Base-by-base conservation (phyloP, 1,140 invertebrate genomes). In the Drosophila navojoa region DNA sequence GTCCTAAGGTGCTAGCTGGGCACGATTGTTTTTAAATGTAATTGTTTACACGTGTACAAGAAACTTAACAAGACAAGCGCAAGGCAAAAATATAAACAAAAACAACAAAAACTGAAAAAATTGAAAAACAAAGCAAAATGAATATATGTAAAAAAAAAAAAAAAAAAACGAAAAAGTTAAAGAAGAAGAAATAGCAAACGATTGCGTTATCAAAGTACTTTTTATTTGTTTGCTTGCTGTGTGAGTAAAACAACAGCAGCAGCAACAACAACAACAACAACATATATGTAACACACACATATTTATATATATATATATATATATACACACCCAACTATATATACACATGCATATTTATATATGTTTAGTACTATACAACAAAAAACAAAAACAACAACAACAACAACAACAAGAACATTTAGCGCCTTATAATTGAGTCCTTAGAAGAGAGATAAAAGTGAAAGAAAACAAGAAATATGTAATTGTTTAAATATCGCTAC, bases 341-440 rank as follows among this genome's bases (percentile, higher is more conserved):
- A 57, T 54, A 49, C 66, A 52, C 49, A 52, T 58, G 47, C 29
- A 71, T 55, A 74, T 29, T 47, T 29, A 59, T 53, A 68, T 63
- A 49, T 44, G 64, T n/a, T 54, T 16, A 71, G 25, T 27, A 66
- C 44, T 35, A 66, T 54, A 50, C 45, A 74, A 66, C 15, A 50
- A 74, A 66, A 16, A 0, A n/a, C 3, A 42, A 40, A 5, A 13
- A 40, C 3, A 42, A 15, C 4, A 44, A 44, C 0, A 44, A 45
- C 1, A 45, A 16, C 5, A 45, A 44, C 3, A 5, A 44, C 13
- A 15, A 15, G 47, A 67, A 85, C 67, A 80, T 67, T 81, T 81
- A 85, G 81, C 81, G 81, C 81, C 81, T 85, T 85, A 85, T 66
- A 60, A 85, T 81, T 76, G 81, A 85, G 81, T 85, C 81, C 81